phyloP scores from a whole-genome alignment of 2,113 vertebrate genomes.

The Phaethon lepturus region DNA sequence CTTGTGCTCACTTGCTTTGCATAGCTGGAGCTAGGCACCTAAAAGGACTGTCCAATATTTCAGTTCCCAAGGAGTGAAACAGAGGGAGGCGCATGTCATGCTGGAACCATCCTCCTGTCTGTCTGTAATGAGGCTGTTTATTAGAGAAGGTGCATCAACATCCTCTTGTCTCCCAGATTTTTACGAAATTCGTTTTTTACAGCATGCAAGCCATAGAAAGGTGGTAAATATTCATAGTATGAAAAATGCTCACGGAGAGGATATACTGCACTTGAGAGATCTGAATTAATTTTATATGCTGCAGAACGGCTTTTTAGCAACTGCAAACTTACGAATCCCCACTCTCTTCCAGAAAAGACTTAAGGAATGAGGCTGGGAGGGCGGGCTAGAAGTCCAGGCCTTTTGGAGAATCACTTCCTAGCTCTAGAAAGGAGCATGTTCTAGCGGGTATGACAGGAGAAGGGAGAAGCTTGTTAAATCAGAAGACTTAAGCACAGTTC shows the following conservation, averaged over 20 bases:
- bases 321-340: constrained; percentile 24
- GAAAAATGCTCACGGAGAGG: constrained; percentile 35
- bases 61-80: not conserved
- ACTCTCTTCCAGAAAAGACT: not conserved
- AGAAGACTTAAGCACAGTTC: not conserved
- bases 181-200: constrained; percentile 9
- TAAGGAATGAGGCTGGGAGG: not conserved
- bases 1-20: not conserved
- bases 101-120: not conserved
- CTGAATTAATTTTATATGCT: constrained; percentile 18
- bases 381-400: not conserved
- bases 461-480: not conserved
- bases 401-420: not conserved
- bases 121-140: not conserved
- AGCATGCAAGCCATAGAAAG: not conserved
- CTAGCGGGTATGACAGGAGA: not conserved
- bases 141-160: not conserved
- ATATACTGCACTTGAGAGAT: constrained; percentile 19
- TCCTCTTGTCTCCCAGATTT: not conserved
- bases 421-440: not conserved
- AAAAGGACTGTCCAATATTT: not conserved
- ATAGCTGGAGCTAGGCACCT: not conserved
- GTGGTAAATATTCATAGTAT: constrained; percentile 65
- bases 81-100: not conserved
- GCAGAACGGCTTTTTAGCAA: constrained; percentile 37